Conservation (phyloP, 2,797 vertebrate genomes). For the Acipenser transmontanus region DNA sequence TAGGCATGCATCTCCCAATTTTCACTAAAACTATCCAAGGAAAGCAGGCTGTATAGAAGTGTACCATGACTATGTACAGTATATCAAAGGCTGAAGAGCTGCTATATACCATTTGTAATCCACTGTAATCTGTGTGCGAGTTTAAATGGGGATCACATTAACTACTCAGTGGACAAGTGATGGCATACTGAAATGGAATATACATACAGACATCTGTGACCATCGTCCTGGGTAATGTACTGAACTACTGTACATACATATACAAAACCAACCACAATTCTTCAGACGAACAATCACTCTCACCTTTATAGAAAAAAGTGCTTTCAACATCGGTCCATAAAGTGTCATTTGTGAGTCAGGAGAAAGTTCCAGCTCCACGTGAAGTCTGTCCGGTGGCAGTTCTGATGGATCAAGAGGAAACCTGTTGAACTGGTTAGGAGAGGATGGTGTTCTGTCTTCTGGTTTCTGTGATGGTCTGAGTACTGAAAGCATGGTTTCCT, state of each 20-base stretch:
- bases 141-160: too few relatives aligned
- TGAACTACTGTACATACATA: neutral
- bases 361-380: slow-evolving; percentile 91
- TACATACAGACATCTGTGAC: too few relatives aligned
- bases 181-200: too few relatives aligned
- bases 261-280: neutral
- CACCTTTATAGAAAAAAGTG: slow-evolving; percentile 91
- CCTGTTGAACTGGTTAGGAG: slow-evolving; percentile 57
- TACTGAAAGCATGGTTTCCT: slow-evolving; percentile 81
- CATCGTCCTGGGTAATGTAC: too few relatives aligned
- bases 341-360: slow-evolving; percentile 89
- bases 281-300: neutral
- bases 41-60: too few relatives aligned
- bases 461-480: slow-evolving; percentile 58
- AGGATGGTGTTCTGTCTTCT: slow-evolving; percentile 51
- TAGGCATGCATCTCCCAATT: too few relatives aligned
- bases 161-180: too few relatives aligned
- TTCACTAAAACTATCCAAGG: too few relatives aligned
- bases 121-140: too few relatives aligned
- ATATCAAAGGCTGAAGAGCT: too few relatives aligned
- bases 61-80: too few relatives aligned
- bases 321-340: slow-evolving; percentile 83
- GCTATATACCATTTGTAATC: too few relatives aligned
- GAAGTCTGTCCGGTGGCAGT: slow-evolving; percentile 84
- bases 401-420: slow-evolving; percentile 77